Evolutionary conservation across 2,888 invertebrate genomes (phyloP), one percentile per base, ranked within the genome.

Genomic region (Eupithecia centaureata): DNA sequence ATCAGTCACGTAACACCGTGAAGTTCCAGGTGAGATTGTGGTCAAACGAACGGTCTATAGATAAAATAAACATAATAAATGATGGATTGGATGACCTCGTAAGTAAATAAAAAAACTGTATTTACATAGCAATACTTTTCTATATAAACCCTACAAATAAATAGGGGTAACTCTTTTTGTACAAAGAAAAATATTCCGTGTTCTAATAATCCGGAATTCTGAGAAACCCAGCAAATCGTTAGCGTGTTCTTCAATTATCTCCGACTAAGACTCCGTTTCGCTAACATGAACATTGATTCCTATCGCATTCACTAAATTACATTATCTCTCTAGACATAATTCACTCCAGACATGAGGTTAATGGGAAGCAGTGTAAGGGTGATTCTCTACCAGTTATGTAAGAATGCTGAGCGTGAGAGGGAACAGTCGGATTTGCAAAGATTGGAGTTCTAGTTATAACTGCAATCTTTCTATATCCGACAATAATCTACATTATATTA

Each of bases 201-300:
- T 33, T 22, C 57, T 32, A 22, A 57, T 57, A 12, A 56, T 56
- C 56, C 1, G n/a, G n/a, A 30, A 18, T 10, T 13, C 10, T 1
- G 57, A 18, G 32, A 22, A 32, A n/a, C 32, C 28, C 5, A 57
- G 57, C 33, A 33, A 57, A 57, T 22, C 32, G 57, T 57, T 57
- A 57, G 32, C 57, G 57, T 33, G 57, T 57, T 57, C 56, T 56
- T 56, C 32, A 57, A 57, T 57, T 30, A 57, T 57, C 57, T 57
- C 57, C 22, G 57, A 13, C 32, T 57, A 32, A 57, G 57, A 33
- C 47, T 22, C 59, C 59, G 28, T 52, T 33, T 30, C 65, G 61
- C 60, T 64, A 65, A 61, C 62, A 67, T 63, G 59, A 59, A 62
- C 59, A 67, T 58, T 66, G 70, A 63, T 70, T 60, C 30, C 27